A percentile compares a stretch with the other conserved stretches of the same genome.
Conservation (phyloP, 2,797 vertebrate species). For the Paratrypauchen microcephalus region DNA sequence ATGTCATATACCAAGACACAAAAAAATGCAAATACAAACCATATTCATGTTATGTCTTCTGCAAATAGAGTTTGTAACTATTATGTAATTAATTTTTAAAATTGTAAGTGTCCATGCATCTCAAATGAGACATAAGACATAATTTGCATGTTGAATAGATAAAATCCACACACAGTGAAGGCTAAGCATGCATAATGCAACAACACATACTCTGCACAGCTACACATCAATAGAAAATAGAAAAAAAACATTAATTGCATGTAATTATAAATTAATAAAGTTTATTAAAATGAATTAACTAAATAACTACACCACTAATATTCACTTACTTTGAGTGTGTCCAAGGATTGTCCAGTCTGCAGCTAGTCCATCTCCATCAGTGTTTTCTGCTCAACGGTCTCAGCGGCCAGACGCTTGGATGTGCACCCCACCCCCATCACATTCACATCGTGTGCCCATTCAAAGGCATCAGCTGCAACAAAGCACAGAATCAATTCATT, state of each 20-base stretch:
- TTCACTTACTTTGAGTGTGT: constrained; percentile 45
- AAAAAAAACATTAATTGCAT: neutral
- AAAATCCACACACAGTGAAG: constrained; percentile 37
- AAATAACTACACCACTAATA: neutral
- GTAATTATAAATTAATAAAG: neutral
- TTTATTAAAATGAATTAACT: neutral
- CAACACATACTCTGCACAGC: neutral
- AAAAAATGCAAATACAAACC: too few relatives aligned
- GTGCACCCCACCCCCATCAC: constrained; percentile 22
- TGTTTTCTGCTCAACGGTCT: constrained; percentile 27
- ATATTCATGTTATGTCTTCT: neutral
- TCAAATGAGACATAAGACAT: constrained; percentile 42
- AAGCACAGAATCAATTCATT: constrained; percentile 28
- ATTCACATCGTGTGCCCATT: constrained; percentile 23
- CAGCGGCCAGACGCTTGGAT: constrained; percentile 34
- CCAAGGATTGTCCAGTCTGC: constrained; percentile 22
- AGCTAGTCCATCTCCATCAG: constrained; percentile 26
- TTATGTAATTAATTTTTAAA: constrained; percentile 48
- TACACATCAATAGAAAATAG: neutral
- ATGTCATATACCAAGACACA: too few relatives aligned
- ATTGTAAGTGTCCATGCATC: constrained; percentile 63
- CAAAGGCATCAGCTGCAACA: constrained; percentile 43
- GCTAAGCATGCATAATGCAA: neutral
- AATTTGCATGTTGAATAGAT: constrained; percentile 71
- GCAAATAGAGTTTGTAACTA: constrained; percentile 3